Base-by-base conservation (phyloP, 2,888 invertebrate genomes). In the Notodonta ziczac region DNA sequence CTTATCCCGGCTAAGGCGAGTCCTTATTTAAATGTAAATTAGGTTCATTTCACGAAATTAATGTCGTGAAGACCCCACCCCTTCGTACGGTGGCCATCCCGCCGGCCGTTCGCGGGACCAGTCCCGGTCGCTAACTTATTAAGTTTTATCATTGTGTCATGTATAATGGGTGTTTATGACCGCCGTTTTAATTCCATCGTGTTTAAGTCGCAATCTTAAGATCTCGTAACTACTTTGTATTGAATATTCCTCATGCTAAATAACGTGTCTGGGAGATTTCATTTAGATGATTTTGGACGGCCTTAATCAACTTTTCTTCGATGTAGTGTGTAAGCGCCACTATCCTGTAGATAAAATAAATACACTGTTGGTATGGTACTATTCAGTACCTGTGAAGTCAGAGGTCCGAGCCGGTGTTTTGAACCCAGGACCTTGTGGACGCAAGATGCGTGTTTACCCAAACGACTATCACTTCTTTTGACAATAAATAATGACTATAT, bases 21-120 rank as follows among this genome's bases (percentile, higher is more conserved):
- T 95, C 96, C 96, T 96, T 96, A 96, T 96, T 96, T 96, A 96
- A 96, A 96, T 96, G 96, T 96, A 96, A 96, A 97, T 97, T 96
- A 97, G 96, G 96, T 96, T 96, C 96, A 96, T 96, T 96, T 96
- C 96, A 95, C 96, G 95, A 96, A 96, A 96, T 96, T 96, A 96
- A 96, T 96, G 96, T 96, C 96, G 94, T 91, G 86, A 89, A 91
- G 92, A 84, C 88, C 91, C 94, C 94, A 94, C 95, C 95, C 94
- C 88, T 75, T 79, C 72, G 82, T 85, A 80, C 69, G 68, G 88
- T 85, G 85, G 76, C 93, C 90, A 89, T 77, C 63, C 61, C 62
- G 58, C 64, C 58, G 61, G 59, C 70, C 70, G 57, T 76, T 74
- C 73, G 66, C 61, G 75, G 80, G 66, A 84, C 76, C 71, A 67